Evolutionary conservation across 2,888 invertebrate genomes (phyloP).

Genomic region (Seira ritae): DNA sequence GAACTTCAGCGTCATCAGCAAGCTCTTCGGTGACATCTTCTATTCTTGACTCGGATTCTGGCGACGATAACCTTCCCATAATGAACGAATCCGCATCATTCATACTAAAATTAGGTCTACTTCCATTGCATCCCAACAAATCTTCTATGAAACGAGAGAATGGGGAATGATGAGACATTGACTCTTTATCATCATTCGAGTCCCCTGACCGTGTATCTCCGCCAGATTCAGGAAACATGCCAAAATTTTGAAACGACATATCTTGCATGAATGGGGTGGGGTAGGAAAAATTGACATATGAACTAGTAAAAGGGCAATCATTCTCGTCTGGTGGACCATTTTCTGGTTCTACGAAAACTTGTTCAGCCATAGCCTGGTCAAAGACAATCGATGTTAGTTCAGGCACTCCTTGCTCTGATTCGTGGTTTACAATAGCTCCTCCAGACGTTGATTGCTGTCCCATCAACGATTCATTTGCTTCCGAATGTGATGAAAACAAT

Average conservation of each 20-base stretch:
- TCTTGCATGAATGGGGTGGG: neutral
- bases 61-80: neutral
- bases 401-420: no score
- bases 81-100: neutral
- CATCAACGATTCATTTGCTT: no score
- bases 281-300: neutral
- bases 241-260: neutral
- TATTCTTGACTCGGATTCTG: neutral
- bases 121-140: neutral
- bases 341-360: no score
- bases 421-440: no score
- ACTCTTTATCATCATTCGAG: neutral
- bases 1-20: neutral
- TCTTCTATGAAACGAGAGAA: neutral
- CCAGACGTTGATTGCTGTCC: no score
- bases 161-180: neutral
- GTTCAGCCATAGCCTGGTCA: no score
- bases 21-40: constrained; percentile 36
- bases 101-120: neutral
- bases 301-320: neutral
- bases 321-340: no score
- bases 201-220: neutral
- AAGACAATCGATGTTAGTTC: no score
- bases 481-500: no score
- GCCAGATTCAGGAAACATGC: neutral